phyloP scores from a whole-genome alignment of 2,797 vertebrate genomes.

The Benthosema pterotum region DNA sequence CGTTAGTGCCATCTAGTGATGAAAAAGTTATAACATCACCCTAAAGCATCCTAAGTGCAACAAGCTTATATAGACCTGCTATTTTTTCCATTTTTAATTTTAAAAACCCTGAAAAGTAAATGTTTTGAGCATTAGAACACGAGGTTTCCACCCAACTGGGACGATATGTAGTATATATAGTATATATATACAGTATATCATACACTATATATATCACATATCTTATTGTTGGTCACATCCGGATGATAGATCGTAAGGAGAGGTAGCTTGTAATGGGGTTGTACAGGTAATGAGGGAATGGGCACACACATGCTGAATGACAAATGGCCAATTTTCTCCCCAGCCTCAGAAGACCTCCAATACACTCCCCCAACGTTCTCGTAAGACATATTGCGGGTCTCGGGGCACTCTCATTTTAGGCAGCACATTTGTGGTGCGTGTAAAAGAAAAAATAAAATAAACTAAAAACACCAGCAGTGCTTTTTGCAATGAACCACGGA shows the following conservation, averaged over 20 bases:
- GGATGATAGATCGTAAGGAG: constrained; percentile 49
- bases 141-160: not conserved
- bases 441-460: constrained; percentile 1
- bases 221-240: constrained; percentile 32
- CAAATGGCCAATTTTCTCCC: constrained; percentile 65
- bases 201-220: constrained; percentile 5
- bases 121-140: too few relatives aligned
- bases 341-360: constrained; percentile 42
- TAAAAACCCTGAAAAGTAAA: too few relatives aligned
- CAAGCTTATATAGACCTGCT: too few relatives aligned
- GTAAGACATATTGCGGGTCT: constrained; percentile 47
- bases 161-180: constrained; percentile 14
- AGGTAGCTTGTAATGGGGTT: constrained; percentile 53
- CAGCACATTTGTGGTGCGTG: constrained; percentile 10
- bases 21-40: too few relatives aligned
- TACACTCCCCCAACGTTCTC: constrained; percentile 38
- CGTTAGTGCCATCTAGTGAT: too few relatives aligned
- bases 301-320: constrained; percentile 53
- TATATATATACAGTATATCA: constrained; percentile 26
- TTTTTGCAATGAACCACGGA: constrained; percentile 23
- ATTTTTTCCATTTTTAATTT: too few relatives aligned
- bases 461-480: not conserved
- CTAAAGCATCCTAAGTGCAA: too few relatives aligned
- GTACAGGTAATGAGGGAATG: constrained; percentile 59
- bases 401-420: constrained; percentile 33